Base-by-base conservation (phyloP, 1,140 invertebrate species). In the Himalopsyche phryganea region DNA sequence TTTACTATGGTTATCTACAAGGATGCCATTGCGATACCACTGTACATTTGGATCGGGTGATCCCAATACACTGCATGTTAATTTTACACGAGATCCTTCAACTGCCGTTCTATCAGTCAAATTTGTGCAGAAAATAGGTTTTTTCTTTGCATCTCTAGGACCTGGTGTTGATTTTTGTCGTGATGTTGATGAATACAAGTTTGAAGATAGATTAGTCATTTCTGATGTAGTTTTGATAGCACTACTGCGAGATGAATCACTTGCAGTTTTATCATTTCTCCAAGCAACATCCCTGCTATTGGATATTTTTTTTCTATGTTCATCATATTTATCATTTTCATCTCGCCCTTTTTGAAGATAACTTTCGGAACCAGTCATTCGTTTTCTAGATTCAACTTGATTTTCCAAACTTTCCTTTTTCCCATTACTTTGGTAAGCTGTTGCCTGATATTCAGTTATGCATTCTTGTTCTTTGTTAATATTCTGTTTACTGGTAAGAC, bases 11-110 rank as follows among this genome's bases (percentile, higher is more conserved):
- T 76, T 62, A 54, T 73, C 61, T 4, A 88, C 60, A n/a, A 81
- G 73, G 38, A 81, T 70, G 5, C 86, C 85, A 69, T 94, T 87
- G 69, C 89, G 94, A 13, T 85, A 85, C 92, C 92, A 97, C 60
- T 85, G 83, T 2, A 96, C 78, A 42, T 80, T 80, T 0, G 91
- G 89, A 63, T 91, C 88, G 0, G 90, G 86, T 57, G 83, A 80
- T n/a, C 89, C 89, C 45, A 94, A 80, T 1, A 96, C 83, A 52
- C 87, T 86, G 68, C 94, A 96, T 2, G 87, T 86, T n/a, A 98
- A 72, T 66, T 87, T 87, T 1, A 92, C 83, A 59, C 83, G 77
- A 18, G 85, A 86, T 7, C 85, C 85, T 66, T 85, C 84, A 0
- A 85, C 84, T 1, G 87, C 85, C 2, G 87, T 87, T 60, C 88